Evolutionary conservation across 1,140 invertebrate genomes (phyloP).

Genomic region (Megathymus violae): DNA sequence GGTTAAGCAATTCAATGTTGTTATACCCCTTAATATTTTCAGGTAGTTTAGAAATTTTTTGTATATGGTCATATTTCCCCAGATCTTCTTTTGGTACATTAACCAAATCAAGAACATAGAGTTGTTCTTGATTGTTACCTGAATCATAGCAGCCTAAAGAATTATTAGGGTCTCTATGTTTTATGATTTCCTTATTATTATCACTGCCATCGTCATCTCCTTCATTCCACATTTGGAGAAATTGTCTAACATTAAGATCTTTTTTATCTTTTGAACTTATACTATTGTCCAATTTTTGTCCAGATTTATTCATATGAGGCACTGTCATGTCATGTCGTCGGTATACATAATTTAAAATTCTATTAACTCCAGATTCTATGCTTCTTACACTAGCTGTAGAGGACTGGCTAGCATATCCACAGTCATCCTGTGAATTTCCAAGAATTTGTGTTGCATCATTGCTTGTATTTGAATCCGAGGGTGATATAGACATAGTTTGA

Average conservation of each 20-base stretch:
- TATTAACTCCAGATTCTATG: constrained; percentile 62
- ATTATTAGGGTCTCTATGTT: constrained; percentile 49
- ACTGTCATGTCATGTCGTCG: constrained; percentile 56
- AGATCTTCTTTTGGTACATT: constrained; percentile 78
- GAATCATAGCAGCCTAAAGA: constrained; percentile 44
- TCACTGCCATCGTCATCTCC: constrained; percentile 74
- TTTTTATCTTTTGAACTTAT: constrained; percentile 62
- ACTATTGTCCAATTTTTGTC: constrained; percentile 42
- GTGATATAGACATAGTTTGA: constrained; percentile 71
- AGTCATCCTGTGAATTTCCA: constrained; percentile 71
- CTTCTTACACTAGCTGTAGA: constrained; percentile 76
- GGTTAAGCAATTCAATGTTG: constrained; percentile 72
- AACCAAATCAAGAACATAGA: constrained; percentile 78
- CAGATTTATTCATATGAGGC: constrained; percentile 43
- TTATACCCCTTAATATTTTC: constrained; percentile 82
- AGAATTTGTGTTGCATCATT: constrained; percentile 68
- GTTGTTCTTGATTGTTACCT: constrained; percentile 68
- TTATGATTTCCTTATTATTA: constrained; percentile 49
- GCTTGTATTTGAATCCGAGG: constrained; percentile 74
- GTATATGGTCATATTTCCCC: constrained; percentile 80
- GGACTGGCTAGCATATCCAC: constrained; percentile 80
- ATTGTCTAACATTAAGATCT: constrained; percentile 75
- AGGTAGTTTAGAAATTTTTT: constrained; percentile 80
- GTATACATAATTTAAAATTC: constrained; percentile 60
- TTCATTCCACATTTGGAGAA: constrained; percentile 83